Evolutionary conservation across 2,113 vertebrate species (phyloP), one percentile per base, ranked within the genome.

Genomic region (Pedetes capensis): DNA sequence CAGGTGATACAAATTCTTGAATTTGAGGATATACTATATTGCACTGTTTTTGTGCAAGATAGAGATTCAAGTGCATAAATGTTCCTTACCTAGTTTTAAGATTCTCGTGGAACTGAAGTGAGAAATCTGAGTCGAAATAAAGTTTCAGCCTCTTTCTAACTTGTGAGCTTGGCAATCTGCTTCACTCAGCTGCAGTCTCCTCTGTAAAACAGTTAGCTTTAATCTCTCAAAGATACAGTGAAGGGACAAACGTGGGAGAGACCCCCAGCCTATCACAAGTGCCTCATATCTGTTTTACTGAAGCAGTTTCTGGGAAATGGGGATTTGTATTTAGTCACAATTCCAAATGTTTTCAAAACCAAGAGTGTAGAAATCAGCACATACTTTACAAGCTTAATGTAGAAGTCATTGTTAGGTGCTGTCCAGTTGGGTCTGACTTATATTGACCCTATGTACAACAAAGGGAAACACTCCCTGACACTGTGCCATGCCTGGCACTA

Each of bases 241-340:
- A 17, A 55, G 3, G 25, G 8, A 1, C 13, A 63, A 13, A 11
- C 0, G 4, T 42, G 23, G 27, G 42, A 44, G 64, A 63, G 2
- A 25, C 9, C 1, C 11, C n/a, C n/a, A 27, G 4, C 14, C 29
- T 0, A 6, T 6, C 3, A 47, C 27, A 37, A 18, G 27, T 13
- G 12, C 14, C 23, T 4, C 4, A 6, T 27, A 29, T 32, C 51
- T 85, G 14, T 34, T n/a, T 34, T 68, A 3, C 2, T 63, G n/a
- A 29, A 16, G 2, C 34, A 44, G 1, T 32, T 42, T 66, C 29
- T 42, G 11, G 55, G 27, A 68, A 53, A 64, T 57, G 27, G 32
- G 23, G 25, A 20, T 49, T 23, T 34, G 34, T 8, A 12, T 5
- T 49, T 29, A 20, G 37, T 16, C 49, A 78, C 57, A 66, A 47